phyloP scores from a whole-genome alignment of 2,113 vertebrate genomes.

The Diadophis punctatus region DNA sequence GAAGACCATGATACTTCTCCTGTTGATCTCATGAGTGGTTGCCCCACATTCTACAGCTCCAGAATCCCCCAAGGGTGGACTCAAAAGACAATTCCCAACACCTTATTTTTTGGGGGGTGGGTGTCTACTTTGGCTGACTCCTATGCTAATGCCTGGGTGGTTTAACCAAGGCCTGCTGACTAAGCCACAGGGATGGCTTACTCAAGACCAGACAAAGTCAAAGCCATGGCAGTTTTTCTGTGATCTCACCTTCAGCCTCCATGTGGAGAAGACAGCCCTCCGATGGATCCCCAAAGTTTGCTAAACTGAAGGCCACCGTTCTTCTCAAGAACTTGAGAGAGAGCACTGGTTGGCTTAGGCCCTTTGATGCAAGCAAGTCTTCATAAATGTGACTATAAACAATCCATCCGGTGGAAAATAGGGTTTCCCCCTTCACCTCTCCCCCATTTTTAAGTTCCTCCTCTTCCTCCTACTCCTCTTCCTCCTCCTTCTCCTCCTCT shows the following conservation, averaged over 20 bases:
- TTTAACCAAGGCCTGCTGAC: not conserved
- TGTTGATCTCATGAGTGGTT: not conserved
- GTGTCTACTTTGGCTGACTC: not conserved
- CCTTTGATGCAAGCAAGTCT: too few species aligned
- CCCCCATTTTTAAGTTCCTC: not conserved
- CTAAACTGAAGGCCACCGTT: not conserved
- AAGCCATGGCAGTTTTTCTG: not conserved
- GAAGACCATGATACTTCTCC: not conserved
- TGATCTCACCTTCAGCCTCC: not conserved
- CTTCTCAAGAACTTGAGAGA: not conserved
- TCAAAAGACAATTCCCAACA: not conserved
- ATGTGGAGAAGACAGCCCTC: not conserved
- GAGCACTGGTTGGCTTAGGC: too few species aligned
- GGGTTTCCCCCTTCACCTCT: not conserved
- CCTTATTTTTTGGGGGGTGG: not conserved
- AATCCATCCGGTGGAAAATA: slow-evolving; percentile 26
- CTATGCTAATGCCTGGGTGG: not conserved
- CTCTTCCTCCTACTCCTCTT: slow-evolving; percentile 15
- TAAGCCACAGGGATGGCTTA: not conserved
- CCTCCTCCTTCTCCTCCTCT: slow-evolving; percentile 20
- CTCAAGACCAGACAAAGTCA: not conserved
- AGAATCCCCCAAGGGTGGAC: not conserved
- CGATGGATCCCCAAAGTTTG: not conserved
- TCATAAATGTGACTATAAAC: slow-evolving; percentile 25
- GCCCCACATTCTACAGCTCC: not conserved